phyloP scores from a whole-genome alignment of 2,797 vertebrate genomes.

The Pangasius krempfi region DNA sequence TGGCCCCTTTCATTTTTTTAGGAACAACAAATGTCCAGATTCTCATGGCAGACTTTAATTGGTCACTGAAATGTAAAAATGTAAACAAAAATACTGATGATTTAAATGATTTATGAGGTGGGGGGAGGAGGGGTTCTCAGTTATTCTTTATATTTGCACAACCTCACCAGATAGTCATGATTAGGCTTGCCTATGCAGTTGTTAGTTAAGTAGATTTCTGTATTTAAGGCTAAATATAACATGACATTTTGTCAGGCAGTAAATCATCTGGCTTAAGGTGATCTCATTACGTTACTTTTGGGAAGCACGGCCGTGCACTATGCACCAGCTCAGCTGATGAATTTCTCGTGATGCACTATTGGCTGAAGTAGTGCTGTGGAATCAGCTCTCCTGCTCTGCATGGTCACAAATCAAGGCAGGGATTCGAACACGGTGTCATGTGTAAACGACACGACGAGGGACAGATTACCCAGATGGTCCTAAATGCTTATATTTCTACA shows the following conservation, averaged over 20 bases:
- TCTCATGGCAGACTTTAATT: background rate
- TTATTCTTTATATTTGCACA: background rate
- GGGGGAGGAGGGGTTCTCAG: background rate
- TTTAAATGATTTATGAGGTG: background rate
- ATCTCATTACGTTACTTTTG: background rate
- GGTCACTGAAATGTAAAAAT: background rate
- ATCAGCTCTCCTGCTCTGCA: background rate
- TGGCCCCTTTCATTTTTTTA: background rate
- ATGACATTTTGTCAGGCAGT: background rate
- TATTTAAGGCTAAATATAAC: background rate
- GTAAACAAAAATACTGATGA: background rate
- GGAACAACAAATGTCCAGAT: background rate
- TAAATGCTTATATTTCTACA: background rate
- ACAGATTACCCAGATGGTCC: background rate
- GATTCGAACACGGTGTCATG: background rate
- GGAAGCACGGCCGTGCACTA: background rate
- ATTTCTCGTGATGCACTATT: background rate
- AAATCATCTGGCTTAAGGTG: background rate
- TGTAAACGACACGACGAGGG: background rate
- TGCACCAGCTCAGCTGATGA: background rate
- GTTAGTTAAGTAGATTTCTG: background rate
- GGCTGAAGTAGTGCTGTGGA: background rate
- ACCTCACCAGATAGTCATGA: background rate
- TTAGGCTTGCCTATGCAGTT: background rate
- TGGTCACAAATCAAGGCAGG: background rate